Percentiles rank a stretch among this genome's conserved stretches.
These are phyloP conservation scores for Enteromius mattozi DNA, from an alignment of 2,797 vertebrate species.

Conservation along the genomic window DNA sequence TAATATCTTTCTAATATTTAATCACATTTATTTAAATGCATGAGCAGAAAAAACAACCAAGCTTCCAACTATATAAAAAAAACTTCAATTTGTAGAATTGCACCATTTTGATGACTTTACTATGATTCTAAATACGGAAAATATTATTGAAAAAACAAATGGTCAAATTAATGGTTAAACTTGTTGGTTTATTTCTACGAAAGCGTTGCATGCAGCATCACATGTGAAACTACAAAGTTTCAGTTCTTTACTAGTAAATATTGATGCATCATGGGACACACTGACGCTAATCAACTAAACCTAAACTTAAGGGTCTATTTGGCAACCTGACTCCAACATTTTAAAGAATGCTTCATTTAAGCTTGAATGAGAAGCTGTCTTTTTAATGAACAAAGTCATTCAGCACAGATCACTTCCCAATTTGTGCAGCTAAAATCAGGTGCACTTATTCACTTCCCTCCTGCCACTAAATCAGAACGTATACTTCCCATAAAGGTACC, in stretches of 20 bases:
- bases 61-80: not conserved
- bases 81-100: not conserved
- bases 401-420: conserved; percentile 40
- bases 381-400: conserved; percentile 30
- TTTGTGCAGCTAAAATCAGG: conserved; percentile 40
- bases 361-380: not conserved
- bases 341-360: not conserved
- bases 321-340: not conserved
- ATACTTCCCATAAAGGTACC: conserved; percentile 16
- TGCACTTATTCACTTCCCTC: conserved; percentile 52
- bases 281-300: not conserved
- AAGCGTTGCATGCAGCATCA: too few relatives aligned
- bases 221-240: not conserved
- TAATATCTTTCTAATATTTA: not conserved
- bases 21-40: not conserved
- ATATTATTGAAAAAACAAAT: not conserved
- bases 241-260: not conserved
- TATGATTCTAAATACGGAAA: not conserved
- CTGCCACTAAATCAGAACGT: conserved; percentile 2
- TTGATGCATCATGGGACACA: not conserved
- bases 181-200: not conserved
- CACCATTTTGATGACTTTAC: not conserved
- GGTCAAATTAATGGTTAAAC: not conserved
- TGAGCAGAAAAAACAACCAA: not conserved
- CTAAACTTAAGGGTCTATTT: not conserved